Conservation (phyloP, 2,888 invertebrate genomes). For the Synergus gifuensis region DNA sequence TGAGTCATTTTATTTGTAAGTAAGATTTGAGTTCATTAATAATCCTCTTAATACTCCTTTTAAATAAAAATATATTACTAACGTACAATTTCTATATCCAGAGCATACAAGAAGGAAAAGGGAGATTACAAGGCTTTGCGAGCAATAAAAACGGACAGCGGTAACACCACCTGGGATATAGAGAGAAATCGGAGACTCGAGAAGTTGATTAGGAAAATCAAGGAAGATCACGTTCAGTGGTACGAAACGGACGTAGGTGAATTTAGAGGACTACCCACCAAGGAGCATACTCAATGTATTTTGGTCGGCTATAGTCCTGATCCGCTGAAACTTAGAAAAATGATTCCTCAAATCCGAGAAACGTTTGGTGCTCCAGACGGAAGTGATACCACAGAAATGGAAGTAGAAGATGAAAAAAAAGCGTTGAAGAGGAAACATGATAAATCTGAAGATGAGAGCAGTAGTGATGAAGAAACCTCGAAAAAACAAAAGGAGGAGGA, state of each 20-base stretch:
- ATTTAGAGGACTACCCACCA: constrained; percentile 81
- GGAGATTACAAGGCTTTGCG: constrained; percentile 87
- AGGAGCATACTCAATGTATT: constrained; percentile 84
- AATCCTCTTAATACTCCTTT: no score
- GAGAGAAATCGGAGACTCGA: constrained; percentile 84
- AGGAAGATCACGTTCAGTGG: constrained; percentile 82
- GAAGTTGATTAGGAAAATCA: constrained; percentile 80
- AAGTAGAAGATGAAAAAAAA: constrained; percentile 46
- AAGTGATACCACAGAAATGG: constrained; percentile 46
- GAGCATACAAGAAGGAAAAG: constrained; percentile 82
- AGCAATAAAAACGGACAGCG: constrained; percentile 80
- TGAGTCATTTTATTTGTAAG: constrained; percentile 70
- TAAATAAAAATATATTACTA: background rate
- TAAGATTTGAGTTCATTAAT: constrained; percentile 30
- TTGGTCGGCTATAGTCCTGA: constrained; percentile 89
- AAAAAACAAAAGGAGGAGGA: constrained; percentile 77
- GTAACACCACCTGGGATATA: constrained; percentile 86
- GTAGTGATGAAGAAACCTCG: constrained; percentile 54
- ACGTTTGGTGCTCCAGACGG: constrained; percentile 46
- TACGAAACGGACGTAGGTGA: constrained; percentile 78
- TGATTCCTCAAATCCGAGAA: constrained; percentile 55
- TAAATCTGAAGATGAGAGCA: constrained; percentile 52
- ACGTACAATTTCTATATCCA: constrained; percentile 46
- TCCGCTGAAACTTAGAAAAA: constrained; percentile 70
- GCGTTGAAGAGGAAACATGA: constrained; percentile 55